Base-by-base conservation (phyloP, 2,888 invertebrate genomes). In the Microctonus hyperodae region DNA sequence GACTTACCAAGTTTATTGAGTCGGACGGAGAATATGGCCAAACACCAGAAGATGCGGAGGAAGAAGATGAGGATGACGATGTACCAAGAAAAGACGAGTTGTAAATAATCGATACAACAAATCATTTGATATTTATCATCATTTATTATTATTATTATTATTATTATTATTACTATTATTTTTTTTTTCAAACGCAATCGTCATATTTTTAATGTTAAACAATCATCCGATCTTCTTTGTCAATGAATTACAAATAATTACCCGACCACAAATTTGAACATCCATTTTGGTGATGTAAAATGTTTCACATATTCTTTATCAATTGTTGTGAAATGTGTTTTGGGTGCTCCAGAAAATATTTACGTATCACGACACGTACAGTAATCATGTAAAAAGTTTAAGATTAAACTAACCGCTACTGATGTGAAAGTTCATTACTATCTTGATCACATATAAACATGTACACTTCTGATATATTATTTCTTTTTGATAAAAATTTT, bases 1-100 rank as follows among this genome's bases (percentile, higher is more conserved):
- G 90, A 68, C 89, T 99, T 81, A 88, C 91, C 72, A 95, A 97
- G 86, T 99, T 99, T 88, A 87, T 99, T 69, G 98, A 98, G 84
- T 90, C 91, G 70, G 94, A 92, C 79, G 98, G 98, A 71, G 90
- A 90, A 76, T 92, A 91, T 65, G 92, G 92, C 53, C 88, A 90
- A 78, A 88, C 89, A 25, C 87, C 87, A 61, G 90, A 91, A 55
- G 89, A 89, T 76, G 87, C 86, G 70, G 88, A 88, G 69, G 90
- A 90, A 76, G 89, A 88, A 73, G 90, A 90, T 51, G 92, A 92
- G 76, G 92, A 92, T 70, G 92, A 92, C 59, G 92, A 91, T 76
- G 85, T 87, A 76, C 90, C 90, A 75, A 86, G 89, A 79, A 92
- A 91, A 81, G 93, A 93, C 83, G 93, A 93, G 86, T 88, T 93